A percentile compares a stretch with the other conserved stretches of the same genome.
Evolutionary conservation across 1,140 invertebrate species (phyloP).

Genomic region (Drosophila quadrilineata): DNA sequence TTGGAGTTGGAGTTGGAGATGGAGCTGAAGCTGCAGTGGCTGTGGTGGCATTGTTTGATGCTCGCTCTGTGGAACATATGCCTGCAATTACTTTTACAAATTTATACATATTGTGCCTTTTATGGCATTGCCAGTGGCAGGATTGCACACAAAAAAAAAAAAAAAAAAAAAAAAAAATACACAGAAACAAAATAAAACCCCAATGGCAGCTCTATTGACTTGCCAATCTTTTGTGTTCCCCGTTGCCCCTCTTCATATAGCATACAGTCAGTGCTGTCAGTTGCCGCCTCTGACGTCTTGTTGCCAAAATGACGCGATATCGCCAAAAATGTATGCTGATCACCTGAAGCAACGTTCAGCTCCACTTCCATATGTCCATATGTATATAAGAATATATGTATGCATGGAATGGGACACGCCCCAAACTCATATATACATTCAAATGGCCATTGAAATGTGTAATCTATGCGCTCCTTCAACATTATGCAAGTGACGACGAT

Average conservation of each 20-base stretch:
- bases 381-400: no score
- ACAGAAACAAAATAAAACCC: background rate
- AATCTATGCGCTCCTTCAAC: conserved; percentile 66
- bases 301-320: conserved; percentile 75
- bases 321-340: conserved; percentile 77
- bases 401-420: conserved; percentile 30
- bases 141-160: conserved; percentile 5
- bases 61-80: conserved; percentile 53
- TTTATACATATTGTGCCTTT: conserved; percentile 80
- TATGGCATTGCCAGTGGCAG: conserved; percentile 70
- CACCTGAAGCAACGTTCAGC: conserved; percentile 25
- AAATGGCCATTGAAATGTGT: conserved; percentile 71
- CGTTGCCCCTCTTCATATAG: conserved; percentile 2
- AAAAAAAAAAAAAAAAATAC: background rate
- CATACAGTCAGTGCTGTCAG: conserved; percentile 14
- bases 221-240: conserved; percentile 8
- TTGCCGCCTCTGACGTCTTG: conserved; percentile 53
- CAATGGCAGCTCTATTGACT: conserved; percentile 49
- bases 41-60: conserved; percentile 49
- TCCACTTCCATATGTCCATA: no score
- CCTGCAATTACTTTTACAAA: conserved; percentile 81
- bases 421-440: conserved; percentile 64
- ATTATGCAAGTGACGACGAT: conserved; percentile 60
- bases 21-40: no score
- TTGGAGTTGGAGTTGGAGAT: no score